Conservation (phyloP, 2,888 invertebrate species). For the Macroteleia sp. region DNA sequence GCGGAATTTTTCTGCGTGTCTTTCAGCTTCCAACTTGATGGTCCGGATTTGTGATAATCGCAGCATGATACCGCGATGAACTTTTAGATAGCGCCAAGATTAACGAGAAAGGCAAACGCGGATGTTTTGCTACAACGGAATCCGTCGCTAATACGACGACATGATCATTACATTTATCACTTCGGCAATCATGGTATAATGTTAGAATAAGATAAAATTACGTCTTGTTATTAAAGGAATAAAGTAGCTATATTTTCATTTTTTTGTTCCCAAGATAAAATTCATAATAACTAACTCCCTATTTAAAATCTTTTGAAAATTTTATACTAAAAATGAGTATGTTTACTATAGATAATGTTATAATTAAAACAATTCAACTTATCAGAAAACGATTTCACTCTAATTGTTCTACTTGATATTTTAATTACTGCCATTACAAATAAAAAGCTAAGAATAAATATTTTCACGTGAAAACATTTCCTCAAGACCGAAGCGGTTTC, state of each 20-base stretch:
- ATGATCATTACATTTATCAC: constrained; percentile 63
- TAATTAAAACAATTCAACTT: too few species aligned
- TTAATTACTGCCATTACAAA: constrained; percentile 36
- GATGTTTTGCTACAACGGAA: constrained; percentile 55
- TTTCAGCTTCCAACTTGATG: constrained; percentile 56
- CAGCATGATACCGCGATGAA: constrained; percentile 62
- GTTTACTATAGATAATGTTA: too few species aligned
- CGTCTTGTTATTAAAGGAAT: constrained; percentile 23
- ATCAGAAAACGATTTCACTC: too few species aligned
- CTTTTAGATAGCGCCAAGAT: constrained; percentile 48
- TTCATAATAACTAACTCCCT: too few species aligned
- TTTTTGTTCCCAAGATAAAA: too few species aligned
- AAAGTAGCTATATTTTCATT: constrained; percentile 22
- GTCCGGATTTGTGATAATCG: constrained; percentile 57
- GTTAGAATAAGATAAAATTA: constrained; percentile 31
- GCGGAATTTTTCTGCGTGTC: constrained; percentile 47
- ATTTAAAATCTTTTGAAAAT: too few species aligned
- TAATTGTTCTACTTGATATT: too few species aligned
- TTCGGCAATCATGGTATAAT: constrained; percentile 7
- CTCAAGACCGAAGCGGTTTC: constrained; percentile 9
- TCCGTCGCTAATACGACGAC: constrained; percentile 63
- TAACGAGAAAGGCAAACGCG: constrained; percentile 54
- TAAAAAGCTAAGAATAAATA: constrained; percentile 37
- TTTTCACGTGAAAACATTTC: constrained; percentile 35
- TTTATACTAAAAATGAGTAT: too few species aligned